These are phyloP conservation scores for Parauchenoglanis punctatus DNA, from an alignment of 2,797 vertebrate species.

Conservation along the genomic window DNA sequence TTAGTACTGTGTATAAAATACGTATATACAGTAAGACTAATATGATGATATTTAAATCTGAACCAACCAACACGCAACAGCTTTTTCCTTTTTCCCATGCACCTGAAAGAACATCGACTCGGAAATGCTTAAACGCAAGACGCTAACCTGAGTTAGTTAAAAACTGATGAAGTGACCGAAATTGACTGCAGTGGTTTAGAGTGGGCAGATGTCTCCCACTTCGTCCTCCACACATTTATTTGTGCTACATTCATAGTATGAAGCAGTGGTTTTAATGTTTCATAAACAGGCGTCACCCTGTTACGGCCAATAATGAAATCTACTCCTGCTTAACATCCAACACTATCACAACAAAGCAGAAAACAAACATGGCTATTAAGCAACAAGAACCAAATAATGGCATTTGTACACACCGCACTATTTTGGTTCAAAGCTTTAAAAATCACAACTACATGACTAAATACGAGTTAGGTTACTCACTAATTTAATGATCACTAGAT, in stretches of 20 bases:
- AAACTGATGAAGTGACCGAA: conserved; percentile 32
- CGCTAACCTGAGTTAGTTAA: background rate
- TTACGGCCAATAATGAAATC: background rate
- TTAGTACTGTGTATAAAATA: too few relatives aligned
- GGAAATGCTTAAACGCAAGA: background rate
- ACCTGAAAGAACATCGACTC: background rate
- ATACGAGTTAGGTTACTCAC: background rate
- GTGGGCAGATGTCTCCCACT: background rate
- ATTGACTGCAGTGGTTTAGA: conserved; percentile 25
- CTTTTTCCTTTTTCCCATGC: conserved; percentile 47
- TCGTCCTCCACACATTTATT: conserved; percentile 20
- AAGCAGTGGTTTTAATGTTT: background rate
- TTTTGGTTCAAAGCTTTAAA: background rate
- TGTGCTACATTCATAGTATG: background rate
- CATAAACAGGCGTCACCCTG: background rate
- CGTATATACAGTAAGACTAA: too few relatives aligned
- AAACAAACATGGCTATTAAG: background rate
- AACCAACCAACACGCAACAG: conserved; percentile 35
- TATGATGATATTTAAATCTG: background rate
- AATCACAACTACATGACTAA: too few relatives aligned
- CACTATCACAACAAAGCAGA: background rate
- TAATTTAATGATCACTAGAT: background rate
- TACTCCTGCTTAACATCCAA: background rate
- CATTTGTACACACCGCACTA: background rate
- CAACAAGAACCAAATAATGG: background rate